Percentiles rank a stretch among this genome's conserved stretches.
Evolutionary conservation across 92 coral and sea anemone genomes (phyloP).

Genomic region (Epizoanthus illoricatus): DNA sequence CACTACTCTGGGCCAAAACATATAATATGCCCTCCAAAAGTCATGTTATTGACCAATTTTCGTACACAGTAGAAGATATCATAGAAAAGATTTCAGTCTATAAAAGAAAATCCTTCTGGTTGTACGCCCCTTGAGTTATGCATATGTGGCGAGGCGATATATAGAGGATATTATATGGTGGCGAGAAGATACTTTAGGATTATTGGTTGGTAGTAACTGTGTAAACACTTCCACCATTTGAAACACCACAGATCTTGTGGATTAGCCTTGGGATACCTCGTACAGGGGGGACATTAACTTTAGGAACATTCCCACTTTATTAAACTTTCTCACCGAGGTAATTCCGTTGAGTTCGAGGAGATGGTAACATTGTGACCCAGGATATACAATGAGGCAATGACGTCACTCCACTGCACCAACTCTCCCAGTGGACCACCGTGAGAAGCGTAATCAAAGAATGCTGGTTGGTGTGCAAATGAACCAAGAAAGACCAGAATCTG

Average conservation of each 20-base stretch:
- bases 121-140: no score
- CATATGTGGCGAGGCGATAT: no score
- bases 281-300: background rate
- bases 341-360: slow-evolving; percentile 28
- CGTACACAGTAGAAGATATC: no score
- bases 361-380: slow-evolving; percentile 78
- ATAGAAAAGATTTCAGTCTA: no score
- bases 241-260: no score
- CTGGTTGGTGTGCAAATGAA: slow-evolving; percentile 63
- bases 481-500: slow-evolving; percentile 83
- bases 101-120: no score
- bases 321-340: slow-evolving; percentile 45
- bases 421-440: slow-evolving; percentile 91
- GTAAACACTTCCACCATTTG: no score
- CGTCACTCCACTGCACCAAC: slow-evolving; percentile 92
- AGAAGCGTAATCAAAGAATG: slow-evolving; percentile 55
- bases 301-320: background rate
- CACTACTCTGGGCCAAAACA: no score
- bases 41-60: no score
- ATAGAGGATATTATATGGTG: no score
- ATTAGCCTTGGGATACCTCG: background rate
- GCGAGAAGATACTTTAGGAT: background rate
- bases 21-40: no score
- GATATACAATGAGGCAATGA: slow-evolving; percentile 74
- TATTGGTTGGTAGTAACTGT: no score